Base-by-base conservation (phyloP, 2,888 invertebrate species). In the Amitus sp. region DNA sequence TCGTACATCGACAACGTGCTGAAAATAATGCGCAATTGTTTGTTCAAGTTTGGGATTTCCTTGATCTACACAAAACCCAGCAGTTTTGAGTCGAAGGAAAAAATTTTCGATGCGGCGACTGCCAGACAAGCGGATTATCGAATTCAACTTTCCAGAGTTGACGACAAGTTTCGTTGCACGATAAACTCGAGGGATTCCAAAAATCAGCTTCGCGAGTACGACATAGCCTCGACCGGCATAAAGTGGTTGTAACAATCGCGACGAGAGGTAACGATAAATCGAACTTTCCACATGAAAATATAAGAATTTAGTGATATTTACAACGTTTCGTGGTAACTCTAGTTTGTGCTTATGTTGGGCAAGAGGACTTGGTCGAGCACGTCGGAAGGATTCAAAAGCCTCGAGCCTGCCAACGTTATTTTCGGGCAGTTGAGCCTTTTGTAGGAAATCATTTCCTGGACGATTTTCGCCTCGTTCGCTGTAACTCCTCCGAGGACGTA, bases 401-500 rank as follows among this genome's bases (percentile, higher is more conserved):
- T 70, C n/a, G 80, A 78, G 7, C 81, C 81, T 34, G 75, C 78
- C 23, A 82, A 52, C 2, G 73, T 78, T 69, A 81, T 65, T 48
- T 69, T 70, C 3, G 66, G 68, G 42, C 47, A 59, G 47, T 66
- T 55, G 10, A 61, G 1, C 33, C 50, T 46, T 65, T 46, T 66
- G 68, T 47, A 45, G 0, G 64, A 58, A n/a, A 70, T 37, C 30
- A 70, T 62, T 28, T 77, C 72, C 37, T 86, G 84, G 0, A 87
- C 66, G 10, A 84, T 83, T 71, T 83, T 85, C 61, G 85, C 86
- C 78, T 91, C 90, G 58, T 88, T 87, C 0, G 86, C 85, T 0
- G 89, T 88, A 2, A 90, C 82, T 5, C 90, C 90, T 5, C 91
- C 90, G 9, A 90, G 78, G 6, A 90, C 84, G 72, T 87, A 90